Evolutionary conservation across 2,888 invertebrate species (phyloP), one percentile per base, ranked within the genome.

Genomic region (Alitta virens): DNA sequence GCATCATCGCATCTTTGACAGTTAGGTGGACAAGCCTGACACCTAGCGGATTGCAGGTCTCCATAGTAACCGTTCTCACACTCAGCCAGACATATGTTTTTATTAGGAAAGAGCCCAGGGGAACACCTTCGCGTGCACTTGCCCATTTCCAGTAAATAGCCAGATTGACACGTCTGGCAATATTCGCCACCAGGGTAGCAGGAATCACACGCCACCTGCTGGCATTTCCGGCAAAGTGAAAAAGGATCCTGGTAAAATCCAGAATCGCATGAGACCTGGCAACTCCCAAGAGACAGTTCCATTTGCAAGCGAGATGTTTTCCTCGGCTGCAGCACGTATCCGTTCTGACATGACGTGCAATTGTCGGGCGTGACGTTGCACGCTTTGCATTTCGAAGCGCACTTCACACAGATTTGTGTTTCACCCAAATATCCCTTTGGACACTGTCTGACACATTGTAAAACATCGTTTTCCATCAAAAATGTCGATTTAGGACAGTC

Each of bases 1-100:
- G 33, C 16, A 16, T 43, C 33, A 16, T 58, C 46, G 53, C 63
- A 63, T 12, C 23, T 14, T 7, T 53, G 49, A 52, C 63, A 63
- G 27, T 14, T 26, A n/a, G 55, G n/a, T 18, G 46, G n/a, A 40
- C 60, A 63, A 16, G 60, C 50, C 38, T 50, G 54, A 40, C 63
- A 63, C 16, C 24, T 27, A 12, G 33, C 54, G 16, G 63, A 43
- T 14, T n/a, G 9, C 1, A 50, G 16, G 42, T 63, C 50, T 18
- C 55, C 55, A 60, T 54, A 63, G 49, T 46, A 63, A 46, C 63
- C 63, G 14, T 38, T 18, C 7, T 40, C 55, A 26, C 63, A 63
- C 23, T 16, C 33, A n/a, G 38, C 23, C 43, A 33, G 33, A 49
- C 63, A 63, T 38, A 12, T 54, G 5, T 40, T 24, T 21, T 23